phyloP scores from a whole-genome alignment of 1,140 invertebrate genomes.

The Daktulosphaira vitifoliae region DNA sequence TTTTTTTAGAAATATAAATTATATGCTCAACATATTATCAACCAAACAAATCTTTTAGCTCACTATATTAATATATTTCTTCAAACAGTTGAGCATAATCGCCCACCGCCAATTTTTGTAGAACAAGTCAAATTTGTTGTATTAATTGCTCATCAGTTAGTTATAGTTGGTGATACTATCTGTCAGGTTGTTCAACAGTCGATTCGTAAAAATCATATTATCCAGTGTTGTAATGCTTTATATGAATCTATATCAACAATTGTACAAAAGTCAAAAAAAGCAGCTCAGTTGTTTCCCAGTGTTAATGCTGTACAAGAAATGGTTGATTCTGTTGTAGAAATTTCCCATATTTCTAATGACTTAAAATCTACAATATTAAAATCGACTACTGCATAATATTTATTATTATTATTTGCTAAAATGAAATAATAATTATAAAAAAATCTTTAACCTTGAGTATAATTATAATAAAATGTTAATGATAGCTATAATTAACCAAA shows the following conservation, averaged over 20 bases:
- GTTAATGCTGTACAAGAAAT: conserved; percentile 84
- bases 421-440: no score
- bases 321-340: conserved; percentile 79
- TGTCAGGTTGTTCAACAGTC: conserved; percentile 65
- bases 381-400: background rate
- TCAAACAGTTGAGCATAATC: conserved; percentile 80
- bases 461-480: no score
- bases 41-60: conserved; percentile 71
- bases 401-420: no score
- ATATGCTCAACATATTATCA: conserved; percentile 74
- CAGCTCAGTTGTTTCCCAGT: conserved; percentile 81
- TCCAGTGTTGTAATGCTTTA: conserved; percentile 70
- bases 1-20: conserved; percentile 63
- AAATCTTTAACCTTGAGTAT: no score
- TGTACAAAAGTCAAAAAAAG: conserved; percentile 79
- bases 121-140: conserved; percentile 91
- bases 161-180: conserved; percentile 87
- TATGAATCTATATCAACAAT: conserved; percentile 75
- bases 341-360: conserved; percentile 53
- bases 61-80: conserved; percentile 88
- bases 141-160: conserved; percentile 81
- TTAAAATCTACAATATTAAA: conserved; percentile 32
- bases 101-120: conserved; percentile 78
- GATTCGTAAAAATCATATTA: conserved; percentile 60
- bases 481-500: no score